Percentiles rank a stretch among this genome's conserved stretches.
Conservation (phyloP, 2,113 vertebrate species). For the Lucifuga dentata region DNA sequence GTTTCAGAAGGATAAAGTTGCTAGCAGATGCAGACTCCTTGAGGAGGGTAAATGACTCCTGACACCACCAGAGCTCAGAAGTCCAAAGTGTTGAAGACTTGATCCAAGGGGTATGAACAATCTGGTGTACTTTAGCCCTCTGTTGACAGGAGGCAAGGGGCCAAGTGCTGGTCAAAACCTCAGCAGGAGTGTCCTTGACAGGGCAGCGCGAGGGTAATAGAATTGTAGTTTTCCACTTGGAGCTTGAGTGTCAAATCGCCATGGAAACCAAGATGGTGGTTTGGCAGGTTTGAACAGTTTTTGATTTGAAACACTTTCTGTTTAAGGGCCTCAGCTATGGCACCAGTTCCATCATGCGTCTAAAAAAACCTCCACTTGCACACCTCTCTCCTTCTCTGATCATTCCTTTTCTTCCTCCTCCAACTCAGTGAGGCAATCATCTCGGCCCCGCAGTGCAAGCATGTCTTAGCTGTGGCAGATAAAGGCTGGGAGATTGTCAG, state of each 20-base stretch:
- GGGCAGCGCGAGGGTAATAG: slow-evolving; percentile 52
- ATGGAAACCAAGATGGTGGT: slow-evolving; percentile 66
- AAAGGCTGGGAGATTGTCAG: slow-evolving; percentile 73
- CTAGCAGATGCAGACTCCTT: slow-evolving; percentile 9
- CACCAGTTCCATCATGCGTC: slow-evolving; percentile 16
- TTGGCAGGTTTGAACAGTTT: slow-evolving; percentile 57
- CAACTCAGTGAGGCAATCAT: slow-evolving; percentile 63
- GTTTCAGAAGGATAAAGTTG: slow-evolving; percentile 22
- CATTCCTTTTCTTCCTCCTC: slow-evolving; percentile 16
- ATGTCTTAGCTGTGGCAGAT: slow-evolving; percentile 67
- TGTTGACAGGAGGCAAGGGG: slow-evolving; percentile 27
- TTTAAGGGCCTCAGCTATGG: slow-evolving; percentile 39
- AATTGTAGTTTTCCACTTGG: slow-evolving; percentile 59
- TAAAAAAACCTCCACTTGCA: slow-evolving; percentile 50
- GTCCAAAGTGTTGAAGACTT: slow-evolving; percentile 1
- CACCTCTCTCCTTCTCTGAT: slow-evolving; percentile 35
- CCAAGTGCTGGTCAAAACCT: slow-evolving; percentile 38
- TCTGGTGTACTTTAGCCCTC: background rate
- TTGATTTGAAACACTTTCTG: slow-evolving; percentile 56
- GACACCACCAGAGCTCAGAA: slow-evolving; percentile 3
- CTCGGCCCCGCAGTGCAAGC: slow-evolving; percentile 39
- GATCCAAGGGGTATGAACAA: slow-evolving; percentile 18
- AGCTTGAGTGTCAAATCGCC: slow-evolving; percentile 56
- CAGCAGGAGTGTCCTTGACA: slow-evolving; percentile 50
- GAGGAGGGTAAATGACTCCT: slow-evolving; percentile 3